Percentiles rank a stretch among this genome's conserved stretches.
Conservation (phyloP, 1,140 invertebrate species). For the Homarus americanus region DNA sequence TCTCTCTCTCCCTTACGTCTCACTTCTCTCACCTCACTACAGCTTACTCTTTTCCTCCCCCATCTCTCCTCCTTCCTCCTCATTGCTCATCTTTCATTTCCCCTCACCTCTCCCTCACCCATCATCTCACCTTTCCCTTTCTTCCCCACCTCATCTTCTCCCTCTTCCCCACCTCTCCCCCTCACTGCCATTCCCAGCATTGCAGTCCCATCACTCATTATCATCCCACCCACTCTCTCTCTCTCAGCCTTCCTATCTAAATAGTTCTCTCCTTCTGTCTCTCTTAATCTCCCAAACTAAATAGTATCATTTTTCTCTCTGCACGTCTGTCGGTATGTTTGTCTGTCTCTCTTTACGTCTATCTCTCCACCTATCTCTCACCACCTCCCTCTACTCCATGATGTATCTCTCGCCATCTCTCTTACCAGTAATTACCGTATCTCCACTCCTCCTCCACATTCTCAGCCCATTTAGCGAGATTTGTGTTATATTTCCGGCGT, state of each 20-base stretch:
- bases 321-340: too few relatives aligned
- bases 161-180: not conserved
- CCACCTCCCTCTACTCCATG: not conserved
- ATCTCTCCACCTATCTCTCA: constrained; percentile 2
- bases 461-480: too few relatives aligned
- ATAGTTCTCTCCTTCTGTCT: too few relatives aligned
- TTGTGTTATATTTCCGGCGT: too few relatives aligned
- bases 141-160: too few relatives aligned
- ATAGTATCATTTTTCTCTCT: not conserved
- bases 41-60: too few relatives aligned
- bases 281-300: not conserved
- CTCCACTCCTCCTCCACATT: not conserved
- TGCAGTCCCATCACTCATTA: not conserved
- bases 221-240: too few relatives aligned
- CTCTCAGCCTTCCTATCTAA: too few relatives aligned
- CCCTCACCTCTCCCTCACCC: not conserved
- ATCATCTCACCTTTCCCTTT: not conserved
- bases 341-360: too few relatives aligned
- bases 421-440: not conserved
- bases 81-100: not conserved
- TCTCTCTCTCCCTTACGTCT: too few relatives aligned
- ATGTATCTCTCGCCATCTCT: not conserved
- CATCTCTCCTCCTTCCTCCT: not conserved
- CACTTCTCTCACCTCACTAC: too few relatives aligned
- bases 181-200: too few relatives aligned